phyloP scores from a whole-genome alignment of 2,113 vertebrate genomes.

The Pygoscelis adeliae region DNA sequence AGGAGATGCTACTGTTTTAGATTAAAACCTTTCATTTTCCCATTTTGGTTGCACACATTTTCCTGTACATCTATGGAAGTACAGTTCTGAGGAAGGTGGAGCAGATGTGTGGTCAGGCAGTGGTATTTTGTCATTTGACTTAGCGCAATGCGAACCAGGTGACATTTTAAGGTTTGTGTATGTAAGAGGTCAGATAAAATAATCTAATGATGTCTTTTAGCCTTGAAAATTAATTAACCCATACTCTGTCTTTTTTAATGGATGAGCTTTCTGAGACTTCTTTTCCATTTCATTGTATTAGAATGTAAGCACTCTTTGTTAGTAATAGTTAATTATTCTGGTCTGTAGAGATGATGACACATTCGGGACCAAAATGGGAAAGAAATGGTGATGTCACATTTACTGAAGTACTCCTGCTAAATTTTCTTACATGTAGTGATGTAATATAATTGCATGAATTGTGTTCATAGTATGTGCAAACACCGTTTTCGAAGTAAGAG shows the following conservation, averaged over 20 bases:
- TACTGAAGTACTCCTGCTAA: background rate
- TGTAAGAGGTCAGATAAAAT: background rate
- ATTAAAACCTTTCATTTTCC: background rate
- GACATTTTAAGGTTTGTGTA: background rate
- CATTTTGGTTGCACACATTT: background rate
- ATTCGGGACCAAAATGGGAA: background rate
- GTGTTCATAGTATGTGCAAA: background rate
- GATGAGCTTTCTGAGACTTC: background rate
- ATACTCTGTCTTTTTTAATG: background rate
- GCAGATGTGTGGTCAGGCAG: background rate
- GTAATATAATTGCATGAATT: background rate
- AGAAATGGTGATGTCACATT: background rate
- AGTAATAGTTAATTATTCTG: background rate
- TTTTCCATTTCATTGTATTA: background rate
- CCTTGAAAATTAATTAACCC: background rate
- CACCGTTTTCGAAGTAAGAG: background rate
- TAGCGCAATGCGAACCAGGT: background rate
- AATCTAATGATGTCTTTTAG: background rate
- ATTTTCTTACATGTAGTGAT: background rate
- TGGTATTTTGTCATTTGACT: background rate
- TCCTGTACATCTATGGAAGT: background rate
- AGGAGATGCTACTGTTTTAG: background rate
- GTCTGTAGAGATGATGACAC: background rate
- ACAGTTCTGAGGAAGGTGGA: background rate
- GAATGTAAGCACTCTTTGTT: background rate